These are phyloP conservation scores for Blastomussa wellsi DNA, from an alignment of 92 coral and sea anemone genomes.

Conservation along the genomic window DNA sequence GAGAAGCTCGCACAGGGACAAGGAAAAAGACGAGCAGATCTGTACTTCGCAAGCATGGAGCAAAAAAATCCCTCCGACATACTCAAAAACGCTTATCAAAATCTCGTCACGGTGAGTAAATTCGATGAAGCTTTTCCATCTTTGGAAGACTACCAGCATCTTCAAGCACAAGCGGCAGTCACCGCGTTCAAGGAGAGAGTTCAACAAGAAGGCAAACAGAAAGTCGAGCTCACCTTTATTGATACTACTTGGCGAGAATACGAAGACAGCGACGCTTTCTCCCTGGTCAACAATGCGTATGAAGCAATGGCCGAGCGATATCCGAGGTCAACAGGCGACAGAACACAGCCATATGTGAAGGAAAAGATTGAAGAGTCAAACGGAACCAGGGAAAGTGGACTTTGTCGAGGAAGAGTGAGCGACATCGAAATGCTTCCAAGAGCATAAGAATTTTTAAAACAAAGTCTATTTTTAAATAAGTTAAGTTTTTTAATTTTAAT, in stretches of 20 bases:
- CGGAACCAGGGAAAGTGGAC: background rate
- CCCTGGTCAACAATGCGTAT: conserved; percentile 56
- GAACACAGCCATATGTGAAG: conserved; percentile 68
- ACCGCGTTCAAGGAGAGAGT: conserved; percentile 76
- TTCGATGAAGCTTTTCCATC: conserved; percentile 74
- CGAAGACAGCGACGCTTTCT: conserved; percentile 62
- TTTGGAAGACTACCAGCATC: conserved; percentile 65
- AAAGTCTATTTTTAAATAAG: background rate
- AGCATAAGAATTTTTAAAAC: background rate
- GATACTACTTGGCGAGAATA: conserved; percentile 76
- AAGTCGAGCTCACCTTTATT: conserved; percentile 71
- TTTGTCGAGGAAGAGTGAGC: background rate
- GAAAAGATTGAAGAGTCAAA: conserved; percentile 9
- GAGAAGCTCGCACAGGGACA: conserved; percentile 75
- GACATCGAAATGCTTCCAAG: conserved; percentile 30
- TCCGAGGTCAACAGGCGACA: conserved; percentile 85
- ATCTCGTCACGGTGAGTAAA: conserved; percentile 66
- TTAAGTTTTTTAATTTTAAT: too few relatives aligned
- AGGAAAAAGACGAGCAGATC: conserved; percentile 80
- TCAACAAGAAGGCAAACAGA: conserved; percentile 75
- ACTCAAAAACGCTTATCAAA: conserved; percentile 68
- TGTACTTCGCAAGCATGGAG: conserved; percentile 68
- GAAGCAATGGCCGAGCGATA: conserved; percentile 76
- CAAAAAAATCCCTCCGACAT: conserved; percentile 70
- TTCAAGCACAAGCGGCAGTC: conserved; percentile 82